Conservation (phyloP, 1,140 invertebrate species). For the Drosophila tristis region DNA sequence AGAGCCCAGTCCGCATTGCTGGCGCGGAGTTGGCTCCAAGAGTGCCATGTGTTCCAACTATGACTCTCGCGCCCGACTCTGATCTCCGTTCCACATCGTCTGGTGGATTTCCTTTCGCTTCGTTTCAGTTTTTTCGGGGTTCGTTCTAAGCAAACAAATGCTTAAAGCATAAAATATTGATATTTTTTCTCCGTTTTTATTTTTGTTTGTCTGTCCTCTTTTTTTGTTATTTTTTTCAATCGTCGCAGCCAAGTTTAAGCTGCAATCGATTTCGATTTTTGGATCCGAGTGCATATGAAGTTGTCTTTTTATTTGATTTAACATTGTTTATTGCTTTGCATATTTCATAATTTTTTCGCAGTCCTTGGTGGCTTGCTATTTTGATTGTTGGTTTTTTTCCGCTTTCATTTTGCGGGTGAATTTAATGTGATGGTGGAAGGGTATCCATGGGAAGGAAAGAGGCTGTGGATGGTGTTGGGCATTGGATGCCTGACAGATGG, state of each 20-base stretch:
- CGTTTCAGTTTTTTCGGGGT: slow-evolving; percentile 58
- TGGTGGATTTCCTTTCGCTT: slow-evolving; percentile 22
- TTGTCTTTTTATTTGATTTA: slow-evolving; percentile 81
- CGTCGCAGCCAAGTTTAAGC: slow-evolving; percentile 47
- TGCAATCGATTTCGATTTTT: slow-evolving; percentile 59
- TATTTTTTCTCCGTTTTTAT: slow-evolving; percentile 53
- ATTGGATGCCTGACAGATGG: slow-evolving; percentile 20
- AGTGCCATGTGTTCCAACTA: slow-evolving; percentile 27
- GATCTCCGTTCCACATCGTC: slow-evolving; percentile 40
- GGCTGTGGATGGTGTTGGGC: slow-evolving; percentile 1
- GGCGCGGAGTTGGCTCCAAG: slow-evolving; percentile 28
- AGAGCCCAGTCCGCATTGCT: slow-evolving; percentile 9
- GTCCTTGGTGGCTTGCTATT: neutral
- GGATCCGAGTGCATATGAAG: slow-evolving; percentile 67
- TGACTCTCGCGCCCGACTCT: slow-evolving; percentile 20
- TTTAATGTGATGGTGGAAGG: slow-evolving; percentile 37
- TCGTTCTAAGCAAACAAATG: slow-evolving; percentile 80
- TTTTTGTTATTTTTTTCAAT: slow-evolving; percentile 31
- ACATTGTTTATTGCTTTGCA: slow-evolving; percentile 82
- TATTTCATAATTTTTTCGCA: slow-evolving; percentile 74
- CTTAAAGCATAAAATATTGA: slow-evolving; percentile 80
- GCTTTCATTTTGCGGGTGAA: neutral
- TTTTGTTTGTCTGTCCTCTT: slow-evolving; percentile 32
- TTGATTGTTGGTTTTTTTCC: slow-evolving; percentile 44
- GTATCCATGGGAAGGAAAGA: slow-evolving; percentile 25